Percentiles rank a stretch among this genome's conserved stretches.
Evolutionary conservation across 2,888 invertebrate genomes (phyloP).

Genomic region (Tenodera sinensis): DNA sequence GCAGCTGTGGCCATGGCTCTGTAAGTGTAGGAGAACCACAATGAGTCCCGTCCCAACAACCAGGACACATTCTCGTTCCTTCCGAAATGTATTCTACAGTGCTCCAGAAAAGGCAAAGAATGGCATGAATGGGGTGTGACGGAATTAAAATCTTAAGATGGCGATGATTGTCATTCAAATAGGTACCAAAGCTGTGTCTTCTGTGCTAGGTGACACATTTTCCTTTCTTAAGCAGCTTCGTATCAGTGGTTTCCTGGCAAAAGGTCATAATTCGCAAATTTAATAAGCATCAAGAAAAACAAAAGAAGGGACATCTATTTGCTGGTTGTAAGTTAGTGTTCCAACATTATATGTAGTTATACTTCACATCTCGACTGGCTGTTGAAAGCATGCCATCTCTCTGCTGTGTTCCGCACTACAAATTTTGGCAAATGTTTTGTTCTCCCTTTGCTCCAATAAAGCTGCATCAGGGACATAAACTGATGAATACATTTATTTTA

Average conservation of each 20-base stretch:
- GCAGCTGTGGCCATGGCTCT: conserved; percentile 11
- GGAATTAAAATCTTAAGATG: not conserved
- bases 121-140: not conserved
- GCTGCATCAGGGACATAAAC: no score
- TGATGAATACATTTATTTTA: no score
- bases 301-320: no score
- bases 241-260: not conserved
- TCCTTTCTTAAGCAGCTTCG: not conserved
- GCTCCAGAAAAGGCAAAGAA: not conserved
- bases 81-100: not conserved
- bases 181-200: not conserved
- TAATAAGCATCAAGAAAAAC: no score
- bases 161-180: not conserved
- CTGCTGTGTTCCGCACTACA: no score
- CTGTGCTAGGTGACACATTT: not conserved
- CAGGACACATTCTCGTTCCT: not conserved
- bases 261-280: no score
- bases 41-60: not conserved
- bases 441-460: no score
- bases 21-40: not conserved
- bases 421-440: no score
- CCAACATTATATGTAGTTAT: no score
- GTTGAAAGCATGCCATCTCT: no score
- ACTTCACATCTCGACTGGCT: no score
- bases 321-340: no score